Evolutionary conservation across 2,888 invertebrate genomes (phyloP).

Genomic region (Agapostemon virescens): DNA sequence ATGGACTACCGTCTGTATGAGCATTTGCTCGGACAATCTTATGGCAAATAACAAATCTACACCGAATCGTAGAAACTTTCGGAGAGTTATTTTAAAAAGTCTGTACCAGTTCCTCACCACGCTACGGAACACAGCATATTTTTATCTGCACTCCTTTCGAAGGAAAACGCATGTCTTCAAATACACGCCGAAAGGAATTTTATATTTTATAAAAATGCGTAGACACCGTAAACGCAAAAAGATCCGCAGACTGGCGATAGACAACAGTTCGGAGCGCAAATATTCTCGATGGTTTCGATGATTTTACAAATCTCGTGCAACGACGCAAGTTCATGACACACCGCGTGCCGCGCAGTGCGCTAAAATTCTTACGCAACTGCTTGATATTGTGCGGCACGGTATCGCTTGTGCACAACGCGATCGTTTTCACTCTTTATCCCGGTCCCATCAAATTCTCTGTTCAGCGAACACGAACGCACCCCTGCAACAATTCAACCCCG

Average conservation of each 20-base stretch:
- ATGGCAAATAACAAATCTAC: no score
- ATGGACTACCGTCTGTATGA: no score
- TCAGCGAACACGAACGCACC: conserved; percentile 42
- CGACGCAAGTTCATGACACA: neutral
- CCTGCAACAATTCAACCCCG: conserved; percentile 54
- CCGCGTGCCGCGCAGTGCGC: neutral
- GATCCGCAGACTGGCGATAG: no score
- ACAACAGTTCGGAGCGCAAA: no score
- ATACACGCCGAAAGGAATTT: neutral
- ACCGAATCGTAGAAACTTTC: neutral
- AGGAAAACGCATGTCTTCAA: no score
- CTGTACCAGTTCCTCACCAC: neutral
- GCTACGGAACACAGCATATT: neutral
- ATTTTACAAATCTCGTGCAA: neutral
- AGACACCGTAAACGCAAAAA: no score
- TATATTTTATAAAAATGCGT: no score
- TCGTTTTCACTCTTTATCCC: conserved; percentile 42
- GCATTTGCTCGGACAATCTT: no score
- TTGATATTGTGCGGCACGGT: neutral
- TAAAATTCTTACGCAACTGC: neutral
- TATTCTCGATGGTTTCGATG: neutral
- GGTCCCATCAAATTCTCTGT: conserved; percentile 41
- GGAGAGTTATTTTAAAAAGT: neutral
- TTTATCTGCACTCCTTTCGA: no score
- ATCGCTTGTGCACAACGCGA: neutral